Conservation (phyloP, 2,797 vertebrate genomes). For the Acestrorhynchus altus region DNA sequence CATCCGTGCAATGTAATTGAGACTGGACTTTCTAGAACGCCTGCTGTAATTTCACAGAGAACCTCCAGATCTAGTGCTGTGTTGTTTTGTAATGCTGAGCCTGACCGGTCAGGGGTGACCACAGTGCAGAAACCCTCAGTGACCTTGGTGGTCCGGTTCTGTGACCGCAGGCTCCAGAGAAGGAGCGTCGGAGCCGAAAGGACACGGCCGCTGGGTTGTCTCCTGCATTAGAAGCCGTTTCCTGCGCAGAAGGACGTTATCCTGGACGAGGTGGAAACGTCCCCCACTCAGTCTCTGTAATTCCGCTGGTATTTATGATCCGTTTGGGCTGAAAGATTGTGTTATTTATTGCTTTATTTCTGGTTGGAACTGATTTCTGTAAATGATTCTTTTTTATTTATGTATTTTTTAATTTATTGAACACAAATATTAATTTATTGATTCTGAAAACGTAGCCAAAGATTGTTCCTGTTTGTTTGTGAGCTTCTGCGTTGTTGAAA, state of each 20-base stretch:
- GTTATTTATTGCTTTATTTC: background rate
- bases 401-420: slow-evolving; percentile 37
- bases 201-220: too few species aligned
- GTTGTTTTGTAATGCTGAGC: too few species aligned
- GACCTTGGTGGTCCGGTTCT: too few species aligned
- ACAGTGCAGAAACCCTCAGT: too few species aligned
- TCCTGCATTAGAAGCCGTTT: too few species aligned
- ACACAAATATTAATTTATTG: slow-evolving; percentile 48
- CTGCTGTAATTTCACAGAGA: background rate
- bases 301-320: background rate
- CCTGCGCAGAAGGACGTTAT: background rate
- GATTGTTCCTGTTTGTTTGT: slow-evolving; percentile 62
- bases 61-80: background rate
- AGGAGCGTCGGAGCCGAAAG: background rate
- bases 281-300: background rate
- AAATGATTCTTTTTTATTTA: slow-evolving; percentile 2
- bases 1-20: too few species aligned
- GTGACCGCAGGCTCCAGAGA: background rate
- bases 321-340: background rate
- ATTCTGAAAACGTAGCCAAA: slow-evolving; percentile 73
- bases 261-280: background rate
- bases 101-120: too few species aligned
- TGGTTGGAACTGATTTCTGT: background rate
- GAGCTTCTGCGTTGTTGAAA: slow-evolving; percentile 65
- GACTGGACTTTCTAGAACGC: too few species aligned